These are phyloP conservation scores for Thymelicus lineola DNA, from an alignment of 2,888 invertebrate species.

Conservation along the genomic window DNA sequence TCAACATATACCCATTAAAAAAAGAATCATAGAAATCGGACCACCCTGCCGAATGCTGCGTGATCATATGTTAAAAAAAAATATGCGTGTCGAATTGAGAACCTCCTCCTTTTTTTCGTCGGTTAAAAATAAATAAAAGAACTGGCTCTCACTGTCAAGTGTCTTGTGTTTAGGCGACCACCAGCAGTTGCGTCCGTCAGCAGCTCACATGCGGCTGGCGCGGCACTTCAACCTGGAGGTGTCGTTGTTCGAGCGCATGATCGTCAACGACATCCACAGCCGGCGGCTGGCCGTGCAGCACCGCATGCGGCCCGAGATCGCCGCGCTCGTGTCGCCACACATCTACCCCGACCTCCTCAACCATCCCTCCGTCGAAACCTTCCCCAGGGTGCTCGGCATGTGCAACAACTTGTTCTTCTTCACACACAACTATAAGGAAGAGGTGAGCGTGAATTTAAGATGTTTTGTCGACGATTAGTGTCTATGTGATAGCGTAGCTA, in stretches of 20 bases:
- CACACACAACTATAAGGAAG: conserved; percentile 85
- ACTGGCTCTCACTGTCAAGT: background rate
- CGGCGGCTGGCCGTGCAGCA: conserved; percentile 89
- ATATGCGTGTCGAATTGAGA: no score
- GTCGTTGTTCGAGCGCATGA: conserved; percentile 93
- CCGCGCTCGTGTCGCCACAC: conserved; percentile 85
- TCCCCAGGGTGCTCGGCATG: conserved; percentile 86
- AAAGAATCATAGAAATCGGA: no score
- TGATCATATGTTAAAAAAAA: no score
- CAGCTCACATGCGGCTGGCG: conserved; percentile 88
- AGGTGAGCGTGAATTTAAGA: conserved; percentile 56
- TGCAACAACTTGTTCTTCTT: conserved; percentile 88
- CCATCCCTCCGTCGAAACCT: conserved; percentile 84
- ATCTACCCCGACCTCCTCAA: conserved; percentile 89
- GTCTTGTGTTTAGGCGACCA: conserved; percentile 86
- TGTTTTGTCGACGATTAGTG: no score
- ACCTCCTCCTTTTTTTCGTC: no score
- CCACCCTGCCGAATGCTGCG: no score
- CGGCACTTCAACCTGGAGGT: conserved; percentile 88
- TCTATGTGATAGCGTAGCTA: no score
- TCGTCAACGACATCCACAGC: conserved; percentile 87
- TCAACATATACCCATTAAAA: no score
- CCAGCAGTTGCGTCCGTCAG: conserved; percentile 91
- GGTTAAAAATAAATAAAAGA: no score
- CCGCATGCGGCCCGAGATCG: conserved; percentile 89